phyloP scores from a whole-genome alignment of 2,888 invertebrate species.

The Lasioglossum leucozonium region DNA sequence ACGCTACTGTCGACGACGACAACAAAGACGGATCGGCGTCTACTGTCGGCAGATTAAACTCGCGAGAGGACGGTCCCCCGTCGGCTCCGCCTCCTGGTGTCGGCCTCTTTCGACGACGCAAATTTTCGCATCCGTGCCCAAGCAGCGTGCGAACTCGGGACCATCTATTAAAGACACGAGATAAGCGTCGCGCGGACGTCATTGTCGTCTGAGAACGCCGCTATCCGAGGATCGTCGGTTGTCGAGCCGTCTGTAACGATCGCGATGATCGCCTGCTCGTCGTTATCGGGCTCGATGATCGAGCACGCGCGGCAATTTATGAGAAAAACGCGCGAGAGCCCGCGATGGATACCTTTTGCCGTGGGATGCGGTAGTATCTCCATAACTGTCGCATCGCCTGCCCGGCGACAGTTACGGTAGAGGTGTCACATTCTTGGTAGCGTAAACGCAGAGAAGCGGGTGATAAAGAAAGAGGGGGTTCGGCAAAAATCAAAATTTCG shows the following conservation, averaged over 20 bases:
- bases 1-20: constrained; percentile 44
- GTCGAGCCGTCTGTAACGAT: not conserved
- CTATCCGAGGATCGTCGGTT: not conserved
- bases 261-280: not conserved
- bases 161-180: constrained; percentile 48
- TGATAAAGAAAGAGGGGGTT: too few species aligned
- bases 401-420: too few species aligned
- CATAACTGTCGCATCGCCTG: too few species aligned
- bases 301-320: not conserved
- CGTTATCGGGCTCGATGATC: not conserved
- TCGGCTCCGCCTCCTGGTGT: not conserved
- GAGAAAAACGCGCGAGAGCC: not conserved
- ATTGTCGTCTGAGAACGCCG: not conserved
- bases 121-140: constrained; percentile 8
- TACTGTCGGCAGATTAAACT: constrained; percentile 65
- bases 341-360: not conserved
- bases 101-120: constrained; percentile 12
- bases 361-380: not conserved
- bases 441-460: too few species aligned
- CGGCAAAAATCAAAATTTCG: too few species aligned
- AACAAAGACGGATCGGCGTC: constrained; percentile 67
- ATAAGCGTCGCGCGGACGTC: not conserved
- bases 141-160: constrained; percentile 20
- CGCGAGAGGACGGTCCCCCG: constrained; percentile 41
- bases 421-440: too few species aligned